Evolutionary conservation across 2,797 vertebrate species (phyloP).

Genomic region (Myotis planiceps): DNA sequence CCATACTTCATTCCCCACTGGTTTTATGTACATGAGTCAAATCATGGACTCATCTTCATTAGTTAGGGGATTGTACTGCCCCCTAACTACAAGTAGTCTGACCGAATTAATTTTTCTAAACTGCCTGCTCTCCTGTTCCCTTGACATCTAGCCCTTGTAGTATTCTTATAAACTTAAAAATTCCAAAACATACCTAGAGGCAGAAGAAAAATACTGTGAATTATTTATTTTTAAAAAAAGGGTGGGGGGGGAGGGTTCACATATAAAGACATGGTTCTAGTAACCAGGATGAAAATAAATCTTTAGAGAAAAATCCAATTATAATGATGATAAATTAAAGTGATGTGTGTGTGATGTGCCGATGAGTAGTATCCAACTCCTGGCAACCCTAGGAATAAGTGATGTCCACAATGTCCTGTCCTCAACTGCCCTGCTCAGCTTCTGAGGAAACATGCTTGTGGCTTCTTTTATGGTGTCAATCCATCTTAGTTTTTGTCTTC

Average conservation of each 20-base stretch:
- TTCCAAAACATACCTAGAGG: not conserved
- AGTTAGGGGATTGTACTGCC: too few relatives aligned
- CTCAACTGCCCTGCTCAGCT: not conserved
- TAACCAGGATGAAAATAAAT: not conserved
- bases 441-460: not conserved
- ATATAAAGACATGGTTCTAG: not conserved
- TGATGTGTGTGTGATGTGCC: not conserved
- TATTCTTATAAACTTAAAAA: conserved; percentile 16
- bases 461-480: not conserved
- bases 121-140: too few relatives aligned
- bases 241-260: not conserved
- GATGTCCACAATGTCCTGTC: not conserved
- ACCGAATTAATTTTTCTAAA: too few relatives aligned
- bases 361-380: not conserved
- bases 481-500: not conserved
- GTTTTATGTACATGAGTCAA: too few relatives aligned
- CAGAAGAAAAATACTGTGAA: conserved; percentile 27
- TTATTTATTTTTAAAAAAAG: not conserved
- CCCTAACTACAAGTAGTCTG: too few relatives aligned
- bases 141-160: not conserved
- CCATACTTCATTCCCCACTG: too few relatives aligned
- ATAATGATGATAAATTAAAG: conserved; percentile 3
- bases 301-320: not conserved
- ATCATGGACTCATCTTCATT: too few relatives aligned
- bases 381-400: not conserved